Conservation (phyloP, 2,888 invertebrate genomes). For the Drosophila villosipedis region DNA sequence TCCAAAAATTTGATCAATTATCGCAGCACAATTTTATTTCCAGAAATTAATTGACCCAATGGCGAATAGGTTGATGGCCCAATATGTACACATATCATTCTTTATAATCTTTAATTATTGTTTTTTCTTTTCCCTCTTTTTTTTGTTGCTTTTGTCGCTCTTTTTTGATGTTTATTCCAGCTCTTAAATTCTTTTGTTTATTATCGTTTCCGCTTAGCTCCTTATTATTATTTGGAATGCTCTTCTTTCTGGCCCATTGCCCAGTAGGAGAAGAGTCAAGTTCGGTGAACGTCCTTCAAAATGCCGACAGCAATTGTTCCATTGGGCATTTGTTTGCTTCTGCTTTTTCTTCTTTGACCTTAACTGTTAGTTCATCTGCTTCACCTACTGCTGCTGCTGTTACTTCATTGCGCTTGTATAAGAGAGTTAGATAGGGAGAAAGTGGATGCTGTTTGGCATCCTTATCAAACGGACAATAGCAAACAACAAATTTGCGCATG, state of each 20-base stretch:
- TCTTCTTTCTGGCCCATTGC: slow-evolving; percentile 17
- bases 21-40: not conserved
- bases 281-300: slow-evolving; percentile 77
- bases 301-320: slow-evolving; percentile 36
- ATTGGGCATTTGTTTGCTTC: slow-evolving; percentile 3
- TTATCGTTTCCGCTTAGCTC: not conserved
- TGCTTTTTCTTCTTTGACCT: not conserved
- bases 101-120: slow-evolving; percentile 10
- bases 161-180: slow-evolving; percentile 2
- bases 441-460: slow-evolving; percentile 27
- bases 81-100: not conserved
- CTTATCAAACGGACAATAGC: slow-evolving; percentile 45
- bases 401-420: slow-evolving; percentile 47
- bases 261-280: slow-evolving; percentile 40
- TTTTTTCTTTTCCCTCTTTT: not conserved
- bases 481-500: slow-evolving; percentile 59
- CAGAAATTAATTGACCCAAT: not conserved
- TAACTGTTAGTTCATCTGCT: not conserved
- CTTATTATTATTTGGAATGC: not conserved
- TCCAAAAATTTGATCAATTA: slow-evolving; percentile 1
- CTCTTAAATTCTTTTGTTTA: not conserved
- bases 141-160: not conserved
- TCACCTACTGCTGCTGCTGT: not conserved
- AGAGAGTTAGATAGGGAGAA: slow-evolving; percentile 4
- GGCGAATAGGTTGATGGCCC: not conserved